A percentile compares a stretch with the other conserved stretches of the same genome.
These are phyloP conservation scores for Festucalex cinctus DNA, from an alignment of 2,113 vertebrate species.

Conservation along the genomic window DNA sequence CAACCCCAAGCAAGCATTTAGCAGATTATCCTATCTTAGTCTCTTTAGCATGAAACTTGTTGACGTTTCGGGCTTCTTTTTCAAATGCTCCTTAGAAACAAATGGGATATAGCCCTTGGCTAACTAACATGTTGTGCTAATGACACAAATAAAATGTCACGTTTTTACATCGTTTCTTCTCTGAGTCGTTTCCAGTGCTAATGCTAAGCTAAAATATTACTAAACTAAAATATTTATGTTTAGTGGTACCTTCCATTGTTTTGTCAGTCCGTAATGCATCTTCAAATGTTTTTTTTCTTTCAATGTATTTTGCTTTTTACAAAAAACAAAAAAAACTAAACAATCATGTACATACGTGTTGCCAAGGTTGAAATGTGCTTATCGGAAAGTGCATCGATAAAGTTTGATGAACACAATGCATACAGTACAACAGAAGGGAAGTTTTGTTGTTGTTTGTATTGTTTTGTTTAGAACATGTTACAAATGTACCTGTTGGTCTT, in stretches of 20 bases:
- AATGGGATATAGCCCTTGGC: background rate
- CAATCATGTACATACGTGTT: background rate
- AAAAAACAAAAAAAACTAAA: no score
- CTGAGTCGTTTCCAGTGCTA: background rate
- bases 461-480: background rate
- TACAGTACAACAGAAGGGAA: background rate
- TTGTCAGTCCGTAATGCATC: background rate
- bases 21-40: background rate
- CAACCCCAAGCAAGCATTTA: background rate
- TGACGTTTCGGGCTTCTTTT: background rate
- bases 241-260: background rate
- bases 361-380: background rate
- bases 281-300: background rate
- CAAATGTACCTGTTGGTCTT: background rate
- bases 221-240: no score
- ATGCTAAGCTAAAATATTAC: slow-evolving; percentile 12
- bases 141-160: background rate
- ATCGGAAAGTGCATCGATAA: background rate
- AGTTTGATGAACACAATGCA: background rate
- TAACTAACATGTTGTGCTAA: background rate
- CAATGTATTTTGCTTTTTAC: background rate
- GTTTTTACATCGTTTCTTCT: background rate
- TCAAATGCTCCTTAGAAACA: background rate
- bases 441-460: background rate
- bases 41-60: background rate